These are phyloP conservation scores for Pseudochirops corinnae DNA, from an alignment of 2,797 vertebrate genomes.

Conservation along the genomic window DNA sequence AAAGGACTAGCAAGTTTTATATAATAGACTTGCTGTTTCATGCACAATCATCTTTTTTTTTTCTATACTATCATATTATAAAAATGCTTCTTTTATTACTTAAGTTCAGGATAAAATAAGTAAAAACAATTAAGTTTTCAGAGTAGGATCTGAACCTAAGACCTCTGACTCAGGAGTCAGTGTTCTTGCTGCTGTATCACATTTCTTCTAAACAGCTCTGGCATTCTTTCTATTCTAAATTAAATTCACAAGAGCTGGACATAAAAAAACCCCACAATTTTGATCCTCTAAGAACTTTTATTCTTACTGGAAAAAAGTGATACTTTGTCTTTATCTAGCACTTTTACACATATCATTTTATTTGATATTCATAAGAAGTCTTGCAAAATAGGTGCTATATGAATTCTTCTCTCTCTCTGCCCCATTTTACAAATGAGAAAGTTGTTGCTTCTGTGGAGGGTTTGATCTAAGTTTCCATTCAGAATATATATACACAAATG, in stretches of 20 bases:
- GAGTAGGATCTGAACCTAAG: neutral
- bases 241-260: neutral
- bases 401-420: rapidly evolving
- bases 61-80: neutral
- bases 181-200: neutral
- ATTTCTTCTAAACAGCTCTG: neutral
- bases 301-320: neutral
- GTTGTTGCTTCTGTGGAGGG: neutral
- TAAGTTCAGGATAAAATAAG: neutral
- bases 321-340: neutral
- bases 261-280: neutral
- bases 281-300: neutral
- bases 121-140: neutral
- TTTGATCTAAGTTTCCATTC: neutral
- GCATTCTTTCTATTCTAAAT: neutral
- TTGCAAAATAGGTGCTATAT: neutral
- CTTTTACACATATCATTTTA: neutral
- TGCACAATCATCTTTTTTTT: neutral
- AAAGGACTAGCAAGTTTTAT: neutral
- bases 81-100: neutral
- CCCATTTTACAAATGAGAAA: neutral
- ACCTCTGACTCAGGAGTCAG: neutral
- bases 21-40: neutral
- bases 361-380: neutral
- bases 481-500: neutral